Evolutionary conservation across 2,797 vertebrate species (phyloP).

Genomic region (Pitangus sulphuratus): DNA sequence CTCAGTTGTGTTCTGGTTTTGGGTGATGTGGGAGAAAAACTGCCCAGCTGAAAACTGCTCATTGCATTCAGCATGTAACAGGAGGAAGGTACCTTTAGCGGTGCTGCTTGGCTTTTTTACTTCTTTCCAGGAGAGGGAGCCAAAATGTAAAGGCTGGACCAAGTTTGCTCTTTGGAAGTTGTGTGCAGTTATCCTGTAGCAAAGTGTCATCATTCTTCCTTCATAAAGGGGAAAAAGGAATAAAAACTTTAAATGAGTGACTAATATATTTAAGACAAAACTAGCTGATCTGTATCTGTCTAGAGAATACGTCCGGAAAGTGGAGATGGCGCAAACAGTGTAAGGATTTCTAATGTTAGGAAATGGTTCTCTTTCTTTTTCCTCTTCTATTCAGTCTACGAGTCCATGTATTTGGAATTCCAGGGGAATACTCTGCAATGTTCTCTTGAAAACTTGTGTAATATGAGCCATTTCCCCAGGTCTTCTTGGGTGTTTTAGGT

Average conservation of each 20-base stretch:
- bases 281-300: not conserved
- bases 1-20: not conserved
- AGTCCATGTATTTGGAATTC: not conserved
- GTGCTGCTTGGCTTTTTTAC: not conserved
- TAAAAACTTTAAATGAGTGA: not conserved
- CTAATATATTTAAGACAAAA: not conserved
- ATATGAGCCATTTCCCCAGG: not conserved
- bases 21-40: not conserved
- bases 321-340: not conserved
- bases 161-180: not conserved
- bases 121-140: conserved; percentile 70
- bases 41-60: not conserved
- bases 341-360: not conserved
- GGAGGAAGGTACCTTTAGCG: not conserved
- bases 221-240: not conserved
- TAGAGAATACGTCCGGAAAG: not conserved
- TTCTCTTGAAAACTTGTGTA: not conserved
- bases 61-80: not conserved
- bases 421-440: not conserved
- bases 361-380: not conserved
- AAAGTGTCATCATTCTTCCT: not conserved
- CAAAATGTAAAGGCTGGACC: conserved; percentile 22
- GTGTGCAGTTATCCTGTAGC: not conserved
- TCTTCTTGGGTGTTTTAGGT: not conserved
- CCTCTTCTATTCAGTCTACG: not conserved